phyloP scores from a whole-genome alignment of 1,140 invertebrate genomes.

The Drosophila tsacasi region DNA sequence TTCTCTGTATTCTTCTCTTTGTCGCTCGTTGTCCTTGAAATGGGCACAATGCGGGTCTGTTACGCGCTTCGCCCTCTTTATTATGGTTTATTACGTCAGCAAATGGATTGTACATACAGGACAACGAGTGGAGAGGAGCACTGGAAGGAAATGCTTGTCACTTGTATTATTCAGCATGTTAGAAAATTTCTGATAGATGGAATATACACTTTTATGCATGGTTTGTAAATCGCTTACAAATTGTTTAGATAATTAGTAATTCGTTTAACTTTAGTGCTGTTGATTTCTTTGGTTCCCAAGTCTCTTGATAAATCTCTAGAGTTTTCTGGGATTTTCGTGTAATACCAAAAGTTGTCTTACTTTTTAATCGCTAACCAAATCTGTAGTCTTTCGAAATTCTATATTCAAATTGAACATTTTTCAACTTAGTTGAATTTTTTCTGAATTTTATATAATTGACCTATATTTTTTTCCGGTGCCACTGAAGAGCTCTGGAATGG shows the following conservation, averaged over 20 bases:
- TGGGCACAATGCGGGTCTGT: slow-evolving; percentile 58
- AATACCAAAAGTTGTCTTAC: too few relatives aligned
- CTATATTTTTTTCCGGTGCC: not conserved
- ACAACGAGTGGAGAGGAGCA: not conserved
- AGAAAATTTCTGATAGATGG: not conserved
- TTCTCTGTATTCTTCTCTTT: not conserved
- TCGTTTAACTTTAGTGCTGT: not conserved
- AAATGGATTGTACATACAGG: slow-evolving; percentile 19
- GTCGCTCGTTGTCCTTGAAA: slow-evolving; percentile 60
- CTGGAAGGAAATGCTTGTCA: not conserved
- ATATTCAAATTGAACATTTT: too few relatives aligned
- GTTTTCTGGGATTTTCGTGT: not conserved
- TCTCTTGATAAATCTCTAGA: not conserved
- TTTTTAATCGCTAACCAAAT: not conserved
- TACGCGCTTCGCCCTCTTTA: slow-evolving; percentile 59
- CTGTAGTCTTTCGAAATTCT: not conserved
- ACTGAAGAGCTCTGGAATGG: not conserved
- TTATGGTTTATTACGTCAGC: slow-evolving; percentile 76
- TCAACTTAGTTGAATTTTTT: not conserved
- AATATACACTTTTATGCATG: too few relatives aligned
- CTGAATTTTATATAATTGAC: not conserved
- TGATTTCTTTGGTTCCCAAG: not conserved
- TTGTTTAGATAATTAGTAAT: not conserved
- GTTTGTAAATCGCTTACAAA: too few relatives aligned
- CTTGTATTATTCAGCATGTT: too few relatives aligned